Evolutionary conservation across 2,888 invertebrate genomes (phyloP).

Genomic region (Aspidiotus destructor): DNA sequence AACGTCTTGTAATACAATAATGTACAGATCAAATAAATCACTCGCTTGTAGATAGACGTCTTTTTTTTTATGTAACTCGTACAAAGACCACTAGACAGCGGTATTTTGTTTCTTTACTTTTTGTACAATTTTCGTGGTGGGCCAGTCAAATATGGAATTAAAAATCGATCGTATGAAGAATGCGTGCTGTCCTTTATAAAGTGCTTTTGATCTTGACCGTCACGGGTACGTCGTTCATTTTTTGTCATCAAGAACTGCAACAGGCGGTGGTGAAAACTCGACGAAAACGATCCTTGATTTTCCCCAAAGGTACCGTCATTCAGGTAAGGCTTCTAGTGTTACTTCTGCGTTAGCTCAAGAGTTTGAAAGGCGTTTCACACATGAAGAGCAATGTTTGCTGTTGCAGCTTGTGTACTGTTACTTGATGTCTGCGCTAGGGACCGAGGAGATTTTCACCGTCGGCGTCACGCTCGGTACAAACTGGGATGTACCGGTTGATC

Average conservation of each 20-base stretch:
- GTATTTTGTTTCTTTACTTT: too few species aligned
- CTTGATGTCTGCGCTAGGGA: conserved; percentile 32
- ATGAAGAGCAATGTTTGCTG: not conserved
- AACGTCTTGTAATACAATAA: too few species aligned
- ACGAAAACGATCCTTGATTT: conserved; percentile 27
- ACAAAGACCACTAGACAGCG: too few species aligned
- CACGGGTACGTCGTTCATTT: not conserved
- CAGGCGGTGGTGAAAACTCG: conserved; percentile 6
- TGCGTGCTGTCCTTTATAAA: conserved; percentile 9
- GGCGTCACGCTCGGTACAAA: conserved; percentile 32
- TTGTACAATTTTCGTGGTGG: too few species aligned
- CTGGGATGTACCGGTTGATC: conserved; percentile 32
- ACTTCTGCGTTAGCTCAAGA: not conserved
- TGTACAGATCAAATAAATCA: too few species aligned
- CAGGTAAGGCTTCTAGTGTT: conserved; percentile 20
- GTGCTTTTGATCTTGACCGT: conserved; percentile 14
- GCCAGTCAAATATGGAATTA: not conserved
- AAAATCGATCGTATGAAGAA: conserved; percentile 10
- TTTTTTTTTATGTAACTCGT: too few species aligned
- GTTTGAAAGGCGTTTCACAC: not conserved
- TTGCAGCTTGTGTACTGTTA: conserved; percentile 33
- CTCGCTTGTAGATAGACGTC: too few species aligned
- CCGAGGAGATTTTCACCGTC: conserved; percentile 32
- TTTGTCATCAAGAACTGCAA: conserved; percentile 9
- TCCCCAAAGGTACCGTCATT: conserved; percentile 32